Evolutionary conservation across 2,888 invertebrate genomes (phyloP).

Genomic region (Euplagia quadripunctaria): DNA sequence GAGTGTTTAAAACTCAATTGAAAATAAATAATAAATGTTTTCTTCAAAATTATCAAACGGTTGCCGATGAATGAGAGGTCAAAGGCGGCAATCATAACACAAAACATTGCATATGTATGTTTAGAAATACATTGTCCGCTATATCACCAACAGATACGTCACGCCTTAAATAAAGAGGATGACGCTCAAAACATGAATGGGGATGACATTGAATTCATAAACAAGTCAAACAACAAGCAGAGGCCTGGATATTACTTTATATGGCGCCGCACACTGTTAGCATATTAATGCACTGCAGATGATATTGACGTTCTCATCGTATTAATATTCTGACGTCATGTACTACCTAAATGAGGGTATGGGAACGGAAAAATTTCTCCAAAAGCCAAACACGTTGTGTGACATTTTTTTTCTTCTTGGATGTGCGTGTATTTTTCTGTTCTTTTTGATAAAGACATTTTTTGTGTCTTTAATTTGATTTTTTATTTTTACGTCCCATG

Average conservation of each 20-base stretch:
- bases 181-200: conserved; percentile 40
- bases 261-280: conserved; percentile 26
- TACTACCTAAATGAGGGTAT: conserved; percentile 19
- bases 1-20: neutral
- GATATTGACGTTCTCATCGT: conserved; percentile 26
- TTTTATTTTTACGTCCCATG: conserved; percentile 23
- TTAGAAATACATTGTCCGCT: conserved; percentile 23
- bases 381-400: conserved; percentile 23
- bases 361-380: conserved; percentile 35
- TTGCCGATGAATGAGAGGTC: conserved; percentile 17
- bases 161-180: conserved; percentile 33
- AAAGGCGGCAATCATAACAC: conserved; percentile 12
- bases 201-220: conserved; percentile 48
- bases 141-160: conserved; percentile 37
- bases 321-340: conserved; percentile 27
- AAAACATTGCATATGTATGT: neutral
- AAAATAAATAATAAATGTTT: neutral
- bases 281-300: conserved; percentile 43
- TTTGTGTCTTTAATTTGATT: conserved; percentile 28
- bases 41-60: neutral
- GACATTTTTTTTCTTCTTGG: conserved; percentile 43
- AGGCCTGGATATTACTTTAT: conserved; percentile 40
- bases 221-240: conserved; percentile 18
- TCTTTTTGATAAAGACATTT: conserved; percentile 24
- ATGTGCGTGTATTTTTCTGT: conserved; percentile 16